Conservation (phyloP, 1,140 invertebrate species). For the Drosophila sp. region DNA sequence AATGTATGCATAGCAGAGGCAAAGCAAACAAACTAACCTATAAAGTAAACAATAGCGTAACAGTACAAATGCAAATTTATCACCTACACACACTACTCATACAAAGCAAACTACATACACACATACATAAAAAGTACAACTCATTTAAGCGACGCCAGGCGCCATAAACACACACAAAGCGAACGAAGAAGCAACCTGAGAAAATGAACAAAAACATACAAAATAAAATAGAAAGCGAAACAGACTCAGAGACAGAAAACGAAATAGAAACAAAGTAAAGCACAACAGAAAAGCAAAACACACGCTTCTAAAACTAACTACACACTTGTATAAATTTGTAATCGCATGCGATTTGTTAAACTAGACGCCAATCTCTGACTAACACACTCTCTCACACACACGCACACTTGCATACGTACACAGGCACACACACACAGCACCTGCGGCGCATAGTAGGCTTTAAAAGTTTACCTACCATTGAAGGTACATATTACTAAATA, state of each 20-base stretch:
- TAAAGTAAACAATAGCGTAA: slow-evolving; percentile 78
- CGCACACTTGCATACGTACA: background rate
- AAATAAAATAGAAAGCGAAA: slow-evolving; percentile 41
- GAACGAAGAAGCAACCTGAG: slow-evolving; percentile 33
- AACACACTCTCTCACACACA: slow-evolving; percentile 28
- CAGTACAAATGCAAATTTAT: slow-evolving; percentile 78
- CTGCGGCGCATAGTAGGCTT: slow-evolving; percentile 31
- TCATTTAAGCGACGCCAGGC: slow-evolving; percentile 61
- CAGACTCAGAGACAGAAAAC: slow-evolving; percentile 18
- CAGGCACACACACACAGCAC: slow-evolving; percentile 14
- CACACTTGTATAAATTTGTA: slow-evolving; percentile 65
- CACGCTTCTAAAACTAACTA: slow-evolving; percentile 46
- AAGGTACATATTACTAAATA: background rate
- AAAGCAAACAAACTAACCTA: slow-evolving; percentile 75
- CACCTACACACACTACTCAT: slow-evolving; percentile 30
- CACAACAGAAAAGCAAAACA: slow-evolving; percentile 42
- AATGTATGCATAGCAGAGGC: slow-evolving; percentile 54
- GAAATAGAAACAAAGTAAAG: slow-evolving; percentile 16
- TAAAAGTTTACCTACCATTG: slow-evolving; percentile 20
- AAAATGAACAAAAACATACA: slow-evolving; percentile 24
- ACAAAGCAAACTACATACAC: slow-evolving; percentile 29
- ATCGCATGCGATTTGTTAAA: slow-evolving; percentile 78
- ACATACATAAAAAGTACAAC: slow-evolving; percentile 68
- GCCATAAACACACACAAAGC: slow-evolving; percentile 42
- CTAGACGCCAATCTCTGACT: slow-evolving; percentile 56